These are phyloP conservation scores for Meriones psammophilus DNA, from an alignment of 2,797 vertebrate genomes.

Conservation along the genomic window DNA sequence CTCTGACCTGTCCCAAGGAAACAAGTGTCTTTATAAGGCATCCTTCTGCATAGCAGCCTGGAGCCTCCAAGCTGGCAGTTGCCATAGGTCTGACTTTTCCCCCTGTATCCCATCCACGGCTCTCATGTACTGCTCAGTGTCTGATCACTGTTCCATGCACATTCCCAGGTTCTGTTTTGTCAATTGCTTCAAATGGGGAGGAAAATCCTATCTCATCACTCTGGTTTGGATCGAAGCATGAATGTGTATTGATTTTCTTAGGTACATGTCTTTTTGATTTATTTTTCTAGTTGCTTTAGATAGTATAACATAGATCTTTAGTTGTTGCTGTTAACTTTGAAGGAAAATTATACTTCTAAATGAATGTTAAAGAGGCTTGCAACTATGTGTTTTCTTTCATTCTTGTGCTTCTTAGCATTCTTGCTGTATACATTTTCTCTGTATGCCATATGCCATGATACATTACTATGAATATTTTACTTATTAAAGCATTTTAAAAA, in stretches of 20 bases:
- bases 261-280: conserved; percentile 14
- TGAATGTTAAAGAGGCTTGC: background rate
- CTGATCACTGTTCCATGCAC: background rate
- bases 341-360: conserved; percentile 50
- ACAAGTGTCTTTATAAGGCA: background rate
- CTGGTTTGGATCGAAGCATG: conserved; percentile 29
- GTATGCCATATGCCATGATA: background rate
- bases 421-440: conserved; percentile 40
- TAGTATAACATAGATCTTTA: conserved; percentile 49
- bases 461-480: conserved; percentile 21
- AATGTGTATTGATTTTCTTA: conserved; percentile 32
- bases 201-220: conserved; percentile 7
- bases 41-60: background rate
- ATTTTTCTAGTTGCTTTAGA: background rate
- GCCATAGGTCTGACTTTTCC: background rate
- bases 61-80: background rate
- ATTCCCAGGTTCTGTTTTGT: background rate
- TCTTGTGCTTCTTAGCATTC: background rate
- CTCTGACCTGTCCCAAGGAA: background rate
- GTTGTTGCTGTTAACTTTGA: background rate
- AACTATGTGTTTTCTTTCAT: background rate
- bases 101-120: too few relatives aligned
- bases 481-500: conserved; percentile 17
- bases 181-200: background rate
- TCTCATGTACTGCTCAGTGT: background rate